Base-by-base conservation (phyloP, 2,888 invertebrate species). In the Automeris io region DNA sequence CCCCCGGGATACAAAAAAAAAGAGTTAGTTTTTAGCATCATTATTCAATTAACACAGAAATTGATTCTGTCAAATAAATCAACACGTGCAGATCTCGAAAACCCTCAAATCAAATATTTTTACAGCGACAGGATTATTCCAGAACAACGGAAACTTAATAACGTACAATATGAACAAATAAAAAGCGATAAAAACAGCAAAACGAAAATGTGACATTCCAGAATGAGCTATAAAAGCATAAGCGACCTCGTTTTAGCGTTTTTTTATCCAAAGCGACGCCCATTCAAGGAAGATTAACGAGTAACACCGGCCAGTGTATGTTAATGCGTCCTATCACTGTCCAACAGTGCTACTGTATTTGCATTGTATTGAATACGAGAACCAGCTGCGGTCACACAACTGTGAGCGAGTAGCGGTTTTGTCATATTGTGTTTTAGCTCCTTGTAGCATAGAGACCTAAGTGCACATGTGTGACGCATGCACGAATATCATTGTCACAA, bases 281-380 rank as follows among this genome's bases (percentile, higher is more conserved):
- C 54, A 52, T 57, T 58, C 55, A 54, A 42, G 50, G 56, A 39
- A 61, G 71, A 68, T 74, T 67, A 72, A 72, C 64, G 55, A 44
- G 47, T 51, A 47, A 56, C 63, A 57, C 40, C 25, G 26, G 51
- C 54, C 51, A 65, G 66, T 70, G 59, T 77, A 77, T 78, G 77
- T 68, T 76, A 79, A 80, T 78, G 54, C 62, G 49, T 49, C 66
- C 57, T 80, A 81, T 81, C 81, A 72, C 71, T 59, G 74, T 57
- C 64, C 53, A 46, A 49, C 80, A 76, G 71, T 42, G 55, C 49
- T 47, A 52, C 48, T 52, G 51, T 73, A 79, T 76, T 75, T 75
- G 70, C 74, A 72, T 77, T 73, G 72, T 72, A 74, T 71, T 73
- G 75, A 73, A 72, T 71, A 64, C 57, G 35, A 19, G 25, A 26